A percentile compares a stretch with the other conserved stretches of the same genome.
Evolutionary conservation across 2,888 invertebrate species (phyloP).

Genomic region (Schizotus pectinicornis): DNA sequence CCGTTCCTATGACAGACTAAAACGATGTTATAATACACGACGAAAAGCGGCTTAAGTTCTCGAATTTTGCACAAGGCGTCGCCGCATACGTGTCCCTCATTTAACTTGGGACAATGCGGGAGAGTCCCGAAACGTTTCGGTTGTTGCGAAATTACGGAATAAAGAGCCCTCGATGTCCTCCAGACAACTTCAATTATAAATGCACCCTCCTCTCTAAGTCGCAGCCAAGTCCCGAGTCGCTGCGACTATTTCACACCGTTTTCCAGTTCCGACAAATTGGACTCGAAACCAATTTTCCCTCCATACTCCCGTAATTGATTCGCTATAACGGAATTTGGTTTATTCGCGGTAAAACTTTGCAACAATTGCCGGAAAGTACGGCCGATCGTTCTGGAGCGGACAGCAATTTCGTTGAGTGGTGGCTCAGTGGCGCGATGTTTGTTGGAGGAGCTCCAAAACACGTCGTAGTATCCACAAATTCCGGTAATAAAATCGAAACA

Average conservation of each 20-base stretch:
- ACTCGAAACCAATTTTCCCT: constrained; percentile 6
- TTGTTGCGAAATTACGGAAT: constrained; percentile 43
- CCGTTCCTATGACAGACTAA: constrained; percentile 28
- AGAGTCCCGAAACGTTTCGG: constrained; percentile 37
- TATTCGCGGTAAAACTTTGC: too few relatives aligned
- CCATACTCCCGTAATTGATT: constrained; percentile 3
- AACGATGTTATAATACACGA: constrained; percentile 5
- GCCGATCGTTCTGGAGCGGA: too few relatives aligned
- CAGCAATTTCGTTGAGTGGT: too few relatives aligned
- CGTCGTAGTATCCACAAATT: constrained; percentile 5
- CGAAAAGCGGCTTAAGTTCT: constrained; percentile 16
- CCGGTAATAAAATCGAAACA: constrained; percentile 4
- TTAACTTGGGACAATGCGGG: constrained; percentile 41
- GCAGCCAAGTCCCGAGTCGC: constrained; percentile 1
- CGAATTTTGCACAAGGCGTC: constrained; percentile 8
- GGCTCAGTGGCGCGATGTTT: background rate
- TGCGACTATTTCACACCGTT: constrained; percentile 14
- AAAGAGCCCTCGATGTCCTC: constrained; percentile 43
- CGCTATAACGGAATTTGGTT: too few relatives aligned
- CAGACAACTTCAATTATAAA: constrained; percentile 44
- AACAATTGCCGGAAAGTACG: too few relatives aligned
- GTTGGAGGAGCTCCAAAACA: constrained; percentile 14
- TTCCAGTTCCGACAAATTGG: background rate
- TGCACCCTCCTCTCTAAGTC: constrained; percentile 36
- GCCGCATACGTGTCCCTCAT: constrained; percentile 39